Evolutionary conservation across 2,797 vertebrate species (phyloP).

Genomic region (Myiotriccus ornatus): DNA sequence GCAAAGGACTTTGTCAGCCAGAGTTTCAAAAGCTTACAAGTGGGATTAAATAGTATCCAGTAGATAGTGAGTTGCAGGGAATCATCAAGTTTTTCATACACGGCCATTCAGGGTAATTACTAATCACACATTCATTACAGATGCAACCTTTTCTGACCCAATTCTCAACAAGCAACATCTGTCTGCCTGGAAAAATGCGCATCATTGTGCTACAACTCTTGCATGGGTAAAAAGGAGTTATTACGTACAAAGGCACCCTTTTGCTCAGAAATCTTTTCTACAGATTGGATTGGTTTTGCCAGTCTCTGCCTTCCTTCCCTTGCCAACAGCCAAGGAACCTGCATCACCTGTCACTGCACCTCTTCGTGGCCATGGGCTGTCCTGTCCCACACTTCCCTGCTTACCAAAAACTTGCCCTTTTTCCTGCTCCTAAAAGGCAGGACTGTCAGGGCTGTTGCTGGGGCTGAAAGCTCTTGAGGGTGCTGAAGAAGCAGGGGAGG

Average conservation of each 20-base stretch:
- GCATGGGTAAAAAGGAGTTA: neutral
- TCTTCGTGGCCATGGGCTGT: neutral
- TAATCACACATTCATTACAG: constrained; percentile 25
- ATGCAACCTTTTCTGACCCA: constrained; percentile 52
- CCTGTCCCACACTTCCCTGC: neutral
- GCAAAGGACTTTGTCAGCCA: neutral
- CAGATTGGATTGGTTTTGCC: neutral
- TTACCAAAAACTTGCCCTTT: neutral
- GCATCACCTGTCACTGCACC: neutral
- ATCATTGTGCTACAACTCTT: neutral
- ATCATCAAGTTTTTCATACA: constrained; percentile 26
- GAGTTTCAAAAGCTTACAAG: neutral
- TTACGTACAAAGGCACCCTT: neutral
- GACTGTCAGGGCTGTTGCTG: neutral
- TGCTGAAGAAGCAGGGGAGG: neutral
- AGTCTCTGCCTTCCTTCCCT: neutral
- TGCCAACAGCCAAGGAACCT: neutral
- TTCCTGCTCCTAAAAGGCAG: neutral
- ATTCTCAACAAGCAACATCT: constrained; percentile 30
- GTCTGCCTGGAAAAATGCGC: constrained; percentile 1
- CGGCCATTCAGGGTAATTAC: constrained; percentile 31
- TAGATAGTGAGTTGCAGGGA: neutral
- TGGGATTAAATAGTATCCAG: neutral
- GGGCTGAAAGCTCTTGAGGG: neutral
- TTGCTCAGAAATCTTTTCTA: neutral